Base-by-base conservation (phyloP, 1,140 invertebrate species). In the Megalonaias nervosa region DNA sequence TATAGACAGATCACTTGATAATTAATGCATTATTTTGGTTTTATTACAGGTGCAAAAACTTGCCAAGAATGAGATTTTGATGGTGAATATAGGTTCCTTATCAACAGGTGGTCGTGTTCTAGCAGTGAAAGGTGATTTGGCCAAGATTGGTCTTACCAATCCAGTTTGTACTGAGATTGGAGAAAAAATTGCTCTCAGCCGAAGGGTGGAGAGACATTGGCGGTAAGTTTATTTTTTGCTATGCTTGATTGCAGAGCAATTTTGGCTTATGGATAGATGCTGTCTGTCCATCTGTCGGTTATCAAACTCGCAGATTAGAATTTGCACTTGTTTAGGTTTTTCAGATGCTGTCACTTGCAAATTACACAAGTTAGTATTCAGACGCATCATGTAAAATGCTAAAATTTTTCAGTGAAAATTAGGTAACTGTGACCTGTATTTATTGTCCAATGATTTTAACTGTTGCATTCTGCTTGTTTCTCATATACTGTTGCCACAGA, bases 181-280 rank as follows among this genome's bases (percentile, higher is more conserved):
- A 73, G 98, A 99, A 90, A 99, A 99, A 90, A 99, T 99, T 87
- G 98, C 99, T 15, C 93, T 99, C 5, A 99, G 97, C 90, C 94
- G 99, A 88, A 94, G 98, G 92, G 97, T 99, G 62, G 99, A 99
- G 84, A 99, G 99, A 90, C 98, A 99, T 93, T 99, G 99, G 98
- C 95, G 98, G 95, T 96, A 91, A 92, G 81, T 75, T 31, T n/a
- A 55, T 62, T 70, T 21, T 56, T 23, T 38, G n/a, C 16, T 60
- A 23, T 72, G 11, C n/a, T 58, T 9, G 12, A 31, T 38, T 26
- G 2, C 12, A 60, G 26, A 19, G 16, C 13, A 64, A 14, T 55
- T 76, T 23, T 56, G 15, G 31, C 26, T 73, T 16, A 16, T 61
- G 60, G 15, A 65, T 15, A 38, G 21, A 19, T 23, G 14, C 16